Conservation (phyloP, 2,113 vertebrate species). For the Marmota monax region DNA sequence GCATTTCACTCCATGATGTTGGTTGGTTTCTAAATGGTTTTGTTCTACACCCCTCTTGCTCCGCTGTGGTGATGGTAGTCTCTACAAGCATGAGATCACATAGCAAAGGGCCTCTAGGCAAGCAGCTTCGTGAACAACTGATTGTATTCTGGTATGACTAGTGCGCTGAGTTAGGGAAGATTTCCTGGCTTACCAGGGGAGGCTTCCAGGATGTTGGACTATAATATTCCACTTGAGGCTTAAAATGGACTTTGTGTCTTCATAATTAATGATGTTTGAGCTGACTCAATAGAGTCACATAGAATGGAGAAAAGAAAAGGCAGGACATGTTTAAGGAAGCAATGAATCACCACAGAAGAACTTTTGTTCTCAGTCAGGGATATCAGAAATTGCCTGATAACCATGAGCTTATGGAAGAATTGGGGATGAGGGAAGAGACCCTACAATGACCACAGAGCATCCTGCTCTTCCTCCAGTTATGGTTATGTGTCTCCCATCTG, state of each 20-base stretch:
- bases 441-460: neutral
- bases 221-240: neutral
- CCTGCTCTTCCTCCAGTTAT: neutral
- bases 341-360: neutral
- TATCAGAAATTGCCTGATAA: neutral
- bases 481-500: neutral
- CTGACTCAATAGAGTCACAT: neutral
- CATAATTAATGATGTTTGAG: neutral
- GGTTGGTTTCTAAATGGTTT: neutral
- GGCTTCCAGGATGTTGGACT: neutral
- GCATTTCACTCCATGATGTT: neutral
- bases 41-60: neutral
- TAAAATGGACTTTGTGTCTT: neutral
- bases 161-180: neutral
- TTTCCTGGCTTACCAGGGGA: neutral
- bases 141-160: neutral
- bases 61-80: neutral
- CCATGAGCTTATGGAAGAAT: neutral
- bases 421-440: fast-evolving
- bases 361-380: neutral
- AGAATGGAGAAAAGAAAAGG: neutral
- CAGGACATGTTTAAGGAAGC: neutral
- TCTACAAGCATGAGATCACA: fast-evolving
- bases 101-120: too few species aligned
- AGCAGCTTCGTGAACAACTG: neutral